Percentiles rank a stretch among this genome's conserved stretches.
Conservation (phyloP, 2,113 vertebrate species). For the Phylloscopus trochilus region DNA sequence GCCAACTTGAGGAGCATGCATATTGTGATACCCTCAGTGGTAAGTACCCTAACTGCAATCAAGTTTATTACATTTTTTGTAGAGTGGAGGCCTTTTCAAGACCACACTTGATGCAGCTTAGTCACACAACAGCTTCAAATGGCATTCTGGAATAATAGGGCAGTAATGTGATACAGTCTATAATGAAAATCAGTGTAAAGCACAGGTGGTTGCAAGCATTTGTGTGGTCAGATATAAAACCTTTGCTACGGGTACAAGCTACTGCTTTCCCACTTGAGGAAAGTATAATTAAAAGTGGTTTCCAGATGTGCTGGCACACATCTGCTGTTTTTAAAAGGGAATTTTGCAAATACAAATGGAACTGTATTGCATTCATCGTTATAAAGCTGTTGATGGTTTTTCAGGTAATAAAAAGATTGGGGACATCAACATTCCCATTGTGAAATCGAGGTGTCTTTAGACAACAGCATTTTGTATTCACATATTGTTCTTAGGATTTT, state of each 20-base stretch:
- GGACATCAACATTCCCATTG: background rate
- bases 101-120: slow-evolving; percentile 56
- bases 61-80: slow-evolving; percentile 49
- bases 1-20: background rate
- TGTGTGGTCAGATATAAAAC: slow-evolving; percentile 59
- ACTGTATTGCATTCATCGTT: slow-evolving; percentile 12
- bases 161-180: slow-evolving; percentile 43
- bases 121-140: slow-evolving; percentile 54
- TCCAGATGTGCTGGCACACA: slow-evolving; percentile 67
- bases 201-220: slow-evolving; percentile 60
- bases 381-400: slow-evolving; percentile 54
- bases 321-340: slow-evolving; percentile 10
- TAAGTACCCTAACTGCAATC: slow-evolving; percentile 48
- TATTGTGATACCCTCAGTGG: slow-evolving; percentile 13
- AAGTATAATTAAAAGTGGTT: slow-evolving; percentile 66
- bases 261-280: slow-evolving; percentile 52
- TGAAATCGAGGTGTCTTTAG: background rate
- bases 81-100: slow-evolving; percentile 36
- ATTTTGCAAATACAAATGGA: slow-evolving; percentile 37
- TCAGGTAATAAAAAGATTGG: slow-evolving; percentile 41
- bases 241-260: background rate
- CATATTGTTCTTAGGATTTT: background rate
- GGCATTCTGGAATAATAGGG: slow-evolving; percentile 50
- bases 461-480: background rate
- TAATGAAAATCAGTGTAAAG: slow-evolving; percentile 57